Evolutionary conservation across 2,888 invertebrate genomes (phyloP), one percentile per base, ranked within the genome.

Genomic region (Pristionchus japonicus): DNA sequence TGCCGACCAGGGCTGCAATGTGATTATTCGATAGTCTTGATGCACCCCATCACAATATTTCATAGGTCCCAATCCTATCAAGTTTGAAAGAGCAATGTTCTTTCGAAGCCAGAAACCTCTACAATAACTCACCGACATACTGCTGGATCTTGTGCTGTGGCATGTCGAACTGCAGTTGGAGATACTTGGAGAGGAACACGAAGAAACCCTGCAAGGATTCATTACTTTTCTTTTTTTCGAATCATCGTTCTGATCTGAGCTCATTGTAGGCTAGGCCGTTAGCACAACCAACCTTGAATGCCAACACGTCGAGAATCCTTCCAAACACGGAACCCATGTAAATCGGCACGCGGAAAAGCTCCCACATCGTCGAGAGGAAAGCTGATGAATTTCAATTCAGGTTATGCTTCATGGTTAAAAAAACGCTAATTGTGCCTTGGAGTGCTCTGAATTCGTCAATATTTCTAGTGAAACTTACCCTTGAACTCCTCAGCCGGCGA

Each of bases 141-240:
- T 90, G 88, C 82, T 93, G 94, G 52, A 93, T 92, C 80, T 92
- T 90, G 88, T 91, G 93, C 87, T 94, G 94, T 0, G 94, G 94
- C 57, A 94, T 91, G 40, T 94, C 94, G 89, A 94, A 94, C 87
- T 94, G 94, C 43, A 93, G 89, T 89, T 94, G 94, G 67, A 94
- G 88, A 88, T 94, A 94, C 87, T 94, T 94, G 17, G 93, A 93
- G 37, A 94, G 91, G 88, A 94, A 94, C 20, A 94, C 93, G 89
- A 93, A 93, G 89, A 93, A 94, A 52, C 94, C 93, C 67, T 88
- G 85, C 31, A 90, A 37, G 70, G 0, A 17, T 4, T 11, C n/a
- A 37, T 37, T 34, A 67, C 15, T 67, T 67, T 67, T 31, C 34
- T 31, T 34, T 61, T 23, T n/a, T n/a, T n/a, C n/a, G n/a, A n/a